Evolutionary conservation across 1,140 invertebrate genomes (phyloP), one percentile per base, ranked within the genome.

Genomic region (Diuraphis noxia): DNA sequence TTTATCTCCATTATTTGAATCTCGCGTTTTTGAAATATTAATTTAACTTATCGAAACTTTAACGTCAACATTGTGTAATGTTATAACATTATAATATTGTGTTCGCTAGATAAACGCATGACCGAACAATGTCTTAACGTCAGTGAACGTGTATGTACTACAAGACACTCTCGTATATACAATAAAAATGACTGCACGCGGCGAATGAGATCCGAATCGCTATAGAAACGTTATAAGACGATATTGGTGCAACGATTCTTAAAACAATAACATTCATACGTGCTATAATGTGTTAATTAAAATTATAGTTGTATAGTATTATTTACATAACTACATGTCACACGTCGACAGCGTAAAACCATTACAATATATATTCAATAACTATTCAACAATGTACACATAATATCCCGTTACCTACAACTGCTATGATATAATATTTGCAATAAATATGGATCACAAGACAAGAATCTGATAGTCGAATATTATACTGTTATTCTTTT

Each of bases 111-210:
- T 49, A 36, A 86, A 86, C 43, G 84, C 43, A 86, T 34, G 41
- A 34, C 41, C 84, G 43, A 86, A 86, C 84, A 86, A 85, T 85
- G 41, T 46, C 1, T 85, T 43, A 84, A 84, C 43, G 34, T 63
- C 56, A 63, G 56, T 63, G 30, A 63, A n/a, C 41, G 82, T 30
- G 10, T 41, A 6, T 5, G 25, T 19, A 38, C 25, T 38, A 34
- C 4, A 34, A 41, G 82, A 86, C n/a, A 34, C 21, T 19, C 8
- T 0, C 0, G 3, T 3, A 52, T 4, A 46, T 2, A 41, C 5
- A 30, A 46, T 36, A 49, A 86, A 86, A 86, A 49, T 21, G n/a
- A 34, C 43, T 49, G n/a, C 84, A 49, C n/a, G 84, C 43, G 36
- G 84, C 49, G 84, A 21, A 36, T 23, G 40, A 86, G 46, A 86